Conservation (phyloP, 2,113 vertebrate genomes). For the Alligator sinensis region DNA sequence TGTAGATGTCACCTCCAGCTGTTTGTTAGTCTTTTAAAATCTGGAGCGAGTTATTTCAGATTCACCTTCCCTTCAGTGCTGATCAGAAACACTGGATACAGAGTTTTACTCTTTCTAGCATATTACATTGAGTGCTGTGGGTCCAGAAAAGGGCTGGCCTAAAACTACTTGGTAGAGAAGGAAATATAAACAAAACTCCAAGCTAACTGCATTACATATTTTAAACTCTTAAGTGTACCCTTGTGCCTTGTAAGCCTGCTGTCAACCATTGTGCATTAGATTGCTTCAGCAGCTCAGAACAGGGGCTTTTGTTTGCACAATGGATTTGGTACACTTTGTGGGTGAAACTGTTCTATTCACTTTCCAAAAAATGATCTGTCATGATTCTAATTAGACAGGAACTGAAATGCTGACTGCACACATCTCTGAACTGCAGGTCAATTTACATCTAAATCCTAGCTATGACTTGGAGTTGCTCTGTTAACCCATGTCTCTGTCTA, state of each 20-base stretch:
- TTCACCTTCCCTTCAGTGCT: neutral
- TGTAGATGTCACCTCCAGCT: neutral
- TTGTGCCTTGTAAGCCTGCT: no score
- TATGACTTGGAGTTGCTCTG: neutral
- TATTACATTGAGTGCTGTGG: neutral
- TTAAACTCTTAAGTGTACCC: no score
- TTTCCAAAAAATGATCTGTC: neutral
- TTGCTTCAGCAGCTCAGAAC: no score
- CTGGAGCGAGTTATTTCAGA: neutral
- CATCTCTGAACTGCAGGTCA: neutral
- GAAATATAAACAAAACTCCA: neutral
- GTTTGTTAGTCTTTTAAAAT: neutral
- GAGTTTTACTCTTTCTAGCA: neutral
- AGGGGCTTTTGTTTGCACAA: neutral
- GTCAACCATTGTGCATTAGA: no score
- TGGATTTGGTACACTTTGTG: neutral
- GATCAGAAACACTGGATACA: neutral
- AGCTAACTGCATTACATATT: no score
- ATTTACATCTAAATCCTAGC: neutral
- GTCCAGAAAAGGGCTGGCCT: neutral
- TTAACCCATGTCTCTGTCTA: neutral
- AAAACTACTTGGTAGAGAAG: neutral
- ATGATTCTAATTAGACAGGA: neutral
- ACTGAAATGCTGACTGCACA: neutral
- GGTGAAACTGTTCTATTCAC: neutral